Base-by-base conservation (phyloP, 2,797 vertebrate species). In the Spatula clypeata region DNA sequence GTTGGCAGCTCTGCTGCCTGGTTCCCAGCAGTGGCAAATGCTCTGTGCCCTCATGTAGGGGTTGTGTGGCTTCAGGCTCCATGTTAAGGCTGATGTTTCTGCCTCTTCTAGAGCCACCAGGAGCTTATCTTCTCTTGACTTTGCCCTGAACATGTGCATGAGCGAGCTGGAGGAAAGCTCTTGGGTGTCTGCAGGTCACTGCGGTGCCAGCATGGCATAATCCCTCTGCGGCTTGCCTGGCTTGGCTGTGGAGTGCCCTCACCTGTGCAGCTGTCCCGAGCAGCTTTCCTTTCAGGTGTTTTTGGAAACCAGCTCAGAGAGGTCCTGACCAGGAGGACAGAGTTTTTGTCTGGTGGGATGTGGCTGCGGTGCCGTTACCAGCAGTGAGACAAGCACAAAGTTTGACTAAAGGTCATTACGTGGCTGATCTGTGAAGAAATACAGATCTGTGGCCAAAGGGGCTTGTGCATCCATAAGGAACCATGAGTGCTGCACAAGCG, bases 221-320 rank as follows among this genome's bases (percentile, higher is more conserved):
- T 40, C 55, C 42, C n/a, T 42, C 40, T 15, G 0, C 6, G 20
- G 20, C 7, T 62, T 24, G 4, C 45, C 17, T 11, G 20, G 27
- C 36, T 40, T 1, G 0, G 0, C 45, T 10, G 51, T 36, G 36
- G 26, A n/a, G 31, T 0, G 1, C 42, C 23, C 55, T 44, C 32
- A 38, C 44, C 57, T 54, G 44, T 6, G 3, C 0, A 1, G 20
- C 27, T 73, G 69, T n/a, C 64, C 2, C 1, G 16, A 24, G n/a
- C 13, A 2, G 10, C 9, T 32, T 19, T 71, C n/a, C 13, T 32
- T 23, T 71, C 36, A 18, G 42, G 66, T 31, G 17, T 18, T 61
- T 80, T 55, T 45, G 49, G 34, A 64, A 47, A 32, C 31, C 31
- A 29, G 11, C 13, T 54, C 47, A 11, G 42, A 60, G 3, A 34